A percentile compares a stretch with the other conserved stretches of the same genome.
Conservation (phyloP, 2,113 vertebrate species). For the Hippocampus barbouri region DNA sequence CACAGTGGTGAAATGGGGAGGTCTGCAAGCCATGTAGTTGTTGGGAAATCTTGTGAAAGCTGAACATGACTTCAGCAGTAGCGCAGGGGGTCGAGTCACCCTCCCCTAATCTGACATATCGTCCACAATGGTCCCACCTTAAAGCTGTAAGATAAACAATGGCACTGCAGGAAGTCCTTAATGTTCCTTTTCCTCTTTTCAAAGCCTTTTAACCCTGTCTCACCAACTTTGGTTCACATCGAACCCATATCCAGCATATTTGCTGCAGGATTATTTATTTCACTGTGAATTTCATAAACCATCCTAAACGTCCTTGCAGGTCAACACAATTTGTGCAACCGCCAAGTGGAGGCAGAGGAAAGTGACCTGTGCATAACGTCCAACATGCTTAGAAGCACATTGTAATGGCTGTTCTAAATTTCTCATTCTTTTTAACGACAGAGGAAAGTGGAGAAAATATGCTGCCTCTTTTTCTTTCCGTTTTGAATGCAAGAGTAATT, state of each 20-base stretch:
- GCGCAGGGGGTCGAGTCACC: constrained; percentile 37
- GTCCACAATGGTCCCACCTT: constrained; percentile 38
- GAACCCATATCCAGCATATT: not conserved
- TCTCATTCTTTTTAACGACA: constrained; percentile 44
- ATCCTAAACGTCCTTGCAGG: not conserved
- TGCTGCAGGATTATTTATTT: not conserved
- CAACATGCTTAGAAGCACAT: constrained; percentile 54
- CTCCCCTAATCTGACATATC: constrained; percentile 44
- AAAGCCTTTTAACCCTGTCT: constrained; percentile 25
- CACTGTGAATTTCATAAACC: not conserved
- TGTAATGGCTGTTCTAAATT: constrained; percentile 50
- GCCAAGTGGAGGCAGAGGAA: constrained; percentile 47
- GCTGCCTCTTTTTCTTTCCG: constrained; percentile 35
- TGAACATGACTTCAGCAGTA: constrained; percentile 43
- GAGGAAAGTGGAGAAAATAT: constrained; percentile 47
- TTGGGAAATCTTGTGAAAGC: constrained; percentile 53
- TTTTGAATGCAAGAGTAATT: constrained; percentile 52
- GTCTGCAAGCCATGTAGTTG: constrained; percentile 23
- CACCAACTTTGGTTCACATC: not conserved
- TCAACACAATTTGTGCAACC: constrained; percentile 3
- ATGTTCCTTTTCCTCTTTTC: constrained; percentile 46
- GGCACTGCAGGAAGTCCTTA: constrained; percentile 55
- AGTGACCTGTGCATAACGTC: constrained; percentile 56
- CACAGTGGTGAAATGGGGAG: constrained; percentile 54
- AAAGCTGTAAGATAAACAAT: constrained; percentile 54